Conservation (phyloP, 2,888 invertebrate species). For the Micropterix aruncella region DNA sequence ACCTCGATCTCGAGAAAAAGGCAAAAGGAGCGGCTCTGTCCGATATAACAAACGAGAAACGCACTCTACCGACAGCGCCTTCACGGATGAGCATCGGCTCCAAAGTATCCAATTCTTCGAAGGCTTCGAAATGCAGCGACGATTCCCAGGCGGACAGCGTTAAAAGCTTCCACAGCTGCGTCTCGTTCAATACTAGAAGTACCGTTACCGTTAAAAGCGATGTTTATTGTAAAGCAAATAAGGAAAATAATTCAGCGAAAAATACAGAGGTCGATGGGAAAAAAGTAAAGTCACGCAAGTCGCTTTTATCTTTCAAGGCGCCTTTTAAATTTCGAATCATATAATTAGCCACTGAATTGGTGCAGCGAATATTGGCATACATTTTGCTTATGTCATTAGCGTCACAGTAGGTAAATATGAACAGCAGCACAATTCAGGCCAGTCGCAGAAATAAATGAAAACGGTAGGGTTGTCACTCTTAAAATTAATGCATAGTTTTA, state of each 20-base stretch:
- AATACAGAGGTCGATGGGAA: conserved; percentile 17
- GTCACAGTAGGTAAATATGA: no score
- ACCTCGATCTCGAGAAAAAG: conserved; percentile 26
- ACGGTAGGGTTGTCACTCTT: no score
- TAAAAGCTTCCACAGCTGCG: neutral
- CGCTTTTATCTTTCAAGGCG: conserved; percentile 32
- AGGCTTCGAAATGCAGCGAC: conserved; percentile 15
- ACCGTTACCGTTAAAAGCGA: neutral
- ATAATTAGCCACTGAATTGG: no score
- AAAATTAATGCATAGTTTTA: no score
- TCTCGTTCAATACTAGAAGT: neutral
- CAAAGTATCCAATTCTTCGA: conserved; percentile 16
- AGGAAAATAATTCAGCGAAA: neutral
- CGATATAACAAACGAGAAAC: conserved; percentile 22
- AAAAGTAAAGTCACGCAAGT: conserved; percentile 26
- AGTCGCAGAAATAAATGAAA: no score
- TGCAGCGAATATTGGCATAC: no score
- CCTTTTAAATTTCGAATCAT: conserved; percentile 32
- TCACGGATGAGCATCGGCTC: conserved; percentile 27
- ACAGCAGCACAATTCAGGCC: no score
- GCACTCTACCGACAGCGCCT: conserved; percentile 25
- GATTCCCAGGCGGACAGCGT: neutral
- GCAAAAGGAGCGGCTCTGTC: conserved; percentile 11
- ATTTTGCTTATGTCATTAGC: no score
- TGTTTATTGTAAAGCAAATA: neutral